Evolutionary conservation across 1,140 invertebrate species (phyloP), one percentile per base, ranked within the genome.

Genomic region (Meloidogyne hapla): DNA sequence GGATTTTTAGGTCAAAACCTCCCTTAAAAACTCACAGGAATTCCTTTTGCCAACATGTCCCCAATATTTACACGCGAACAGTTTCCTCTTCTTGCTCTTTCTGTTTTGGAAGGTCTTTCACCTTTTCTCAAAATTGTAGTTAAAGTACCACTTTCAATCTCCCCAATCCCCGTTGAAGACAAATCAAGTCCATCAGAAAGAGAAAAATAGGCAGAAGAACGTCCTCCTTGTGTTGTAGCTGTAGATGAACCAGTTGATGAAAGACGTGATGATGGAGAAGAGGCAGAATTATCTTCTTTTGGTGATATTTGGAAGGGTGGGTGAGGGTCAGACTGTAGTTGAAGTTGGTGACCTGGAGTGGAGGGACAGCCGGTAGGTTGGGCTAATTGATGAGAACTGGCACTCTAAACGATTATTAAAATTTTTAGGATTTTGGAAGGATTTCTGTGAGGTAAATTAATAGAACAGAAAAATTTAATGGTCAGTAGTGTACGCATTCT

Each of bases 1-100:
- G 8, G 6, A 45, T 10, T 56, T 71, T 33, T 15, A n/a, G 18
- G n/a, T 10, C 28, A n/a, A 40, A 28, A 48, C 10, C 65, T 63
- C 18, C 61, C 40, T 42, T 23, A 71, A 28, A 15, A 38, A 88
- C 88, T 88, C 84, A 90, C 90, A 38, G 90, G 88, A 69, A 91
- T 84, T 23, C 91, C 91, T 74, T 89, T 88, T 74, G 89, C 86
- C 73, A 91, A 88, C 80, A 91, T 90, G 81, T 91, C 89, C 4
- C 88, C 87, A 76, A 91, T 90, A 48, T 82, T 83, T n/a, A 81
- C 74, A n/a, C 79, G 79, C 28, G 38, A 26, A 68, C 48, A 75
- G 8, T 74, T 75, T 69, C 65, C 63, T 18, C 65, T 75, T 61
- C 21, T 26, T 45, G 18, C 75, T 76, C 8, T 42, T 42, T 42